phyloP scores from a whole-genome alignment of 2,888 invertebrate genomes.

The Sacculina carcini region DNA sequence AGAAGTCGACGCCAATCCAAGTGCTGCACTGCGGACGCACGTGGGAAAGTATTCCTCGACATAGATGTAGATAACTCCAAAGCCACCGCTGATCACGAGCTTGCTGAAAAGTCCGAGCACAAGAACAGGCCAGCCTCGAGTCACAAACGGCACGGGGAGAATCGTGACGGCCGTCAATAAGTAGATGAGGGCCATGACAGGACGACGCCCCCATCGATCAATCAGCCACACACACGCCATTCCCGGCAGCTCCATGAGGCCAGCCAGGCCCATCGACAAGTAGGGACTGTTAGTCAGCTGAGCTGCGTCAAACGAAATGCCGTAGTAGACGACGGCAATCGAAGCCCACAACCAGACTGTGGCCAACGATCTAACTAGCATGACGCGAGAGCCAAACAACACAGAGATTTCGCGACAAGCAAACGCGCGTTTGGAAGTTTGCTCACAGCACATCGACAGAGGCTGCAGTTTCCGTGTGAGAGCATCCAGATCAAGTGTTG shows the following conservation, averaged over 20 bases:
- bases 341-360: neutral
- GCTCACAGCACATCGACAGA: neutral
- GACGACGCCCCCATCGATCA: conserved; percentile 22
- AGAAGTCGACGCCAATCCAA: neutral
- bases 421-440: no score
- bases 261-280: conserved; percentile 23
- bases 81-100: conserved; percentile 22
- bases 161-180: conserved; percentile 21
- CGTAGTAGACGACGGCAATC: conserved; percentile 23
- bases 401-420: neutral
- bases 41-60: conserved; percentile 15
- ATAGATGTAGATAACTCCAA: conserved; percentile 23
- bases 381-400: neutral
- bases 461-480: neutral
- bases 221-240: conserved; percentile 19
- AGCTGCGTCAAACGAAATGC: conserved; percentile 21
- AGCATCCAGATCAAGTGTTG: neutral
- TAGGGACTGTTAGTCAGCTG: conserved; percentile 23
- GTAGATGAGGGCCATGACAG: conserved; percentile 21
- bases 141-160: conserved; percentile 20
- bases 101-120: conserved; percentile 18
- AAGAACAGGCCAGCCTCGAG: conserved; percentile 12
- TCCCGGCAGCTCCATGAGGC: conserved; percentile 23
- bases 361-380: neutral
- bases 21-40: conserved; percentile 22